Conservation (phyloP, 2,797 vertebrate species). For the Pseudomugil tenellus region DNA sequence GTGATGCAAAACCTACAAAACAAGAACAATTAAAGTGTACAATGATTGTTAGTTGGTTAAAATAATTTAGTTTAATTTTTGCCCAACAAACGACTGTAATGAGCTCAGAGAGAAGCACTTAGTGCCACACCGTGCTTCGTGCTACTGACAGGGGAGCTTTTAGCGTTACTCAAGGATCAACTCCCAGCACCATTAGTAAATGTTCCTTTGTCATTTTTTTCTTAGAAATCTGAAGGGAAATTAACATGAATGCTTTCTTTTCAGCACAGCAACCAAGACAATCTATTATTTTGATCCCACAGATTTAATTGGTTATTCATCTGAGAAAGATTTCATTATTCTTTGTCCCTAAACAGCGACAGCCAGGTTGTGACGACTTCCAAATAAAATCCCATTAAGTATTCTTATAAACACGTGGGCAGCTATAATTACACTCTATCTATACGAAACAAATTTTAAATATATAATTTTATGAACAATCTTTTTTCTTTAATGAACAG, state of each 20-base stretch:
- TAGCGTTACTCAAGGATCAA: constrained; percentile 32
- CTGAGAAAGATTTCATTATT: constrained; percentile 38
- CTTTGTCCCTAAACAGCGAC: constrained; percentile 15
- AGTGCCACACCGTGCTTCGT: constrained; percentile 6
- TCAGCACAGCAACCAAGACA: constrained; percentile 48
- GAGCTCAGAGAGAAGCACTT: constrained; percentile 31
- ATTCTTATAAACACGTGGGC: constrained; percentile 13
- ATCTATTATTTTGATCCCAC: constrained; percentile 56
- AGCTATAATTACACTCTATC: constrained; percentile 20
- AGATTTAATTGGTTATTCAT: constrained; percentile 53
- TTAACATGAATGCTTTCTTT: constrained; percentile 56
- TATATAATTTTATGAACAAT: neutral
- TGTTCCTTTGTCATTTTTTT: constrained; percentile 33
- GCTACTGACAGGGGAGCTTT: constrained; percentile 41
- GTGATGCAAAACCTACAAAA: neutral
- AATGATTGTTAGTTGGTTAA: constrained; percentile 11
- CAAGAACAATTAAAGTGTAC: constrained; percentile 8
- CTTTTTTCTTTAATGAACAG: neutral
- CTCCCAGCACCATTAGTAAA: constrained; percentile 28
- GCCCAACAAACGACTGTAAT: constrained; percentile 31
- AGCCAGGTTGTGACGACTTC: neutral
- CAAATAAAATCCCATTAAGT: constrained; percentile 33
- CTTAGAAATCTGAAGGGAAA: constrained; percentile 50
- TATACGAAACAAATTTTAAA: constrained; percentile 1
- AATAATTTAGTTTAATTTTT: constrained; percentile 12